Conservation (phyloP, 2,888 invertebrate species). For the Acleris sparsana region DNA sequence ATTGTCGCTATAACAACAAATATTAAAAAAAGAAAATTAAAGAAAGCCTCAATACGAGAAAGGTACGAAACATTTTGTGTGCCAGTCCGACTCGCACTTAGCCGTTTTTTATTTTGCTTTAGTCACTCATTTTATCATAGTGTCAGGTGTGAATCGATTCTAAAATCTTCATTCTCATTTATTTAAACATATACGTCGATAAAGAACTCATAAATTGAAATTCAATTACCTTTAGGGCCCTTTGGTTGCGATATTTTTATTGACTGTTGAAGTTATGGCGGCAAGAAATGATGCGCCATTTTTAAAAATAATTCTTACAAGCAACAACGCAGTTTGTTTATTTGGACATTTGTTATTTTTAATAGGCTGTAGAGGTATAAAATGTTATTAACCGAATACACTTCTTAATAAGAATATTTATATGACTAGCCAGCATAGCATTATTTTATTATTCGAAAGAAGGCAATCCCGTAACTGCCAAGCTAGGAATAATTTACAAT, state of each 20-base stretch:
- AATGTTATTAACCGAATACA: neutral
- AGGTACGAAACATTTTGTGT: too few species aligned
- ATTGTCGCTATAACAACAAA: too few species aligned
- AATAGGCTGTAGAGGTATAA: neutral
- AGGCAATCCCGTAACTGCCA: too few species aligned
- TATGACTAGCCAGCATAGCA: too few species aligned
- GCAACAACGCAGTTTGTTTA: conserved; percentile 20
- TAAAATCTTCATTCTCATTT: conserved; percentile 39
- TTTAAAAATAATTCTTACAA: conserved; percentile 12
- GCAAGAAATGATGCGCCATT: conserved; percentile 26
- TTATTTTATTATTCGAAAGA: too few species aligned
- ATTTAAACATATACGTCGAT: conserved; percentile 44
- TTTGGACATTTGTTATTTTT: conserved; percentile 14
- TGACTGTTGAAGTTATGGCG: conserved; percentile 45
- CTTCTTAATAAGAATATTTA: too few species aligned
- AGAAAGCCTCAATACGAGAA: too few species aligned
- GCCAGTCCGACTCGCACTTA: too few species aligned
- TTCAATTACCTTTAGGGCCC: conserved; percentile 55
- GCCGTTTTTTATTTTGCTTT: neutral
- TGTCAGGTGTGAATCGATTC: conserved; percentile 32
- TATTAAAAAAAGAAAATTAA: too few species aligned
- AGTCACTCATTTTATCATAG: conserved; percentile 18
- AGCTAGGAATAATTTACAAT: too few species aligned
- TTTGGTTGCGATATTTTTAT: conserved; percentile 49
- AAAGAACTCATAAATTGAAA: conserved; percentile 50